phyloP scores from a whole-genome alignment of 2,888 invertebrate genomes.

The Bellardia pandia region DNA sequence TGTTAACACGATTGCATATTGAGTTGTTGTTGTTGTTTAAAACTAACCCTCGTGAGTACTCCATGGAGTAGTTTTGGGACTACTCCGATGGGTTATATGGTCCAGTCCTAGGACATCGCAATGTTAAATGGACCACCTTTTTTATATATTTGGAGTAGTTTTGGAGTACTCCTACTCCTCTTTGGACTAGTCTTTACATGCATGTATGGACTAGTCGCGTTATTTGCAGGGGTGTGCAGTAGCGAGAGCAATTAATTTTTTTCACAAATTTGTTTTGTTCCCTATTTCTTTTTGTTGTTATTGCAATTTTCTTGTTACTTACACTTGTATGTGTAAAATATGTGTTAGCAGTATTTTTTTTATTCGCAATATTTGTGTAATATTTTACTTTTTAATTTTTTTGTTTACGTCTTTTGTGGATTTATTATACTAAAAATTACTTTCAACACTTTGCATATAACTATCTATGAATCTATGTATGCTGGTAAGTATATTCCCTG shows the following conservation, averaged over 20 bases:
- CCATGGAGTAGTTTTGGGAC: no score
- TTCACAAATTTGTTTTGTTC: slow-evolving; percentile 4
- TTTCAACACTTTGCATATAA: slow-evolving; percentile 70
- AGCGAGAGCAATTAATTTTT: slow-evolving; percentile 52
- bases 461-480: neutral
- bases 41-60: no score
- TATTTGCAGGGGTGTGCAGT: no score
- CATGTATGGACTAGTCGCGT: no score
- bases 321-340: slow-evolving; percentile 39
- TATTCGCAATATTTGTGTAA: slow-evolving; percentile 27
- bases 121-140: no score
- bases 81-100: no score
- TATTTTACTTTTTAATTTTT: slow-evolving; percentile 26
- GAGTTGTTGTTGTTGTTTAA: no score
- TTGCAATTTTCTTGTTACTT: slow-evolving; percentile 43
- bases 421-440: slow-evolving; percentile 76
- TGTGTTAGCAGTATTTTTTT: slow-evolving; percentile 27
- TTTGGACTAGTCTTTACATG: no score
- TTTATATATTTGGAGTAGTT: no score
- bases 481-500: slow-evolving; percentile 33
- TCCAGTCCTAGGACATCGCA: no score
- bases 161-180: no score
- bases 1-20: no score
- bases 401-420: slow-evolving; percentile 59
- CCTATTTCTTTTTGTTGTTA: slow-evolving; percentile 27